These are phyloP conservation scores for Pycnomerus fuliginosus DNA, from an alignment of 2,888 invertebrate genomes.

Conservation along the genomic window DNA sequence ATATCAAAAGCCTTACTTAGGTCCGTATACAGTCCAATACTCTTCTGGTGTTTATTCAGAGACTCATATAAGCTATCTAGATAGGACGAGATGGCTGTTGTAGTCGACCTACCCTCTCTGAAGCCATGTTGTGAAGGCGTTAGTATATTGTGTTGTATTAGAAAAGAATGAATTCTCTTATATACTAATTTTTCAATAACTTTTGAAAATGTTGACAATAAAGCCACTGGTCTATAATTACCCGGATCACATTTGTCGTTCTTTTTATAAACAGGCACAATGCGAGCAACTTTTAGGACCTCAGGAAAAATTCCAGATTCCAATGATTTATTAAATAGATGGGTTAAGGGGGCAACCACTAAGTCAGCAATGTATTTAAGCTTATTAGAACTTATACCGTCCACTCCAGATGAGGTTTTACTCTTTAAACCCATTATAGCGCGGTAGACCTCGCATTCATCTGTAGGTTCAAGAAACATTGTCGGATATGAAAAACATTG, in stretches of 20 bases:
- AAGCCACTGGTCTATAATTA: neutral
- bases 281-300: neutral
- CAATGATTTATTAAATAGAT: neutral
- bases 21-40: too few species aligned
- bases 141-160: neutral
- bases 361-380: too few species aligned
- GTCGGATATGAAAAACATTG: too few species aligned
- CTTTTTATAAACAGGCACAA: neutral
- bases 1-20: too few species aligned
- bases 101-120: neutral
- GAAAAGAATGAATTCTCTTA: neutral
- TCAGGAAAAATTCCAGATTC: neutral
- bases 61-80: too few species aligned
- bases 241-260: neutral
- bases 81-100: neutral
- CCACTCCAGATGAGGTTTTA: too few species aligned
- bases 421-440: too few species aligned
- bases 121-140: neutral
- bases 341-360: constrained; percentile 39
- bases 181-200: neutral
- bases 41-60: too few species aligned
- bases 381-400: too few species aligned
- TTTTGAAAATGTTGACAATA: neutral
- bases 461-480: too few species aligned
- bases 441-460: too few species aligned